A percentile compares a stretch with the other conserved stretches of the same genome.
phyloP scores from a whole-genome alignment of 2,888 invertebrate species.

The Nesidiocoris tenuis region DNA sequence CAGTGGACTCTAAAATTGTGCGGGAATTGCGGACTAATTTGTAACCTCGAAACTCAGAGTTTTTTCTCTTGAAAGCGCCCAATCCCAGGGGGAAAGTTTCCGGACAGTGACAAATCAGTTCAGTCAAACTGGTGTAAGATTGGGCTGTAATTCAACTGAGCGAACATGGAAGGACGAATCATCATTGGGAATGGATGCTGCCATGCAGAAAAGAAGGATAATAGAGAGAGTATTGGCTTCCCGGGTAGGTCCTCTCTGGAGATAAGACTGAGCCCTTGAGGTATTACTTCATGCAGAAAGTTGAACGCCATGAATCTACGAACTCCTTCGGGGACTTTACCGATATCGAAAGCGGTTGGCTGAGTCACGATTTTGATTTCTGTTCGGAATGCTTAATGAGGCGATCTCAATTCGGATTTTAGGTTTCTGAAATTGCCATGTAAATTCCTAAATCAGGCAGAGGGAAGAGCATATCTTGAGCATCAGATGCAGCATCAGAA shows the following conservation, averaged over 20 bases:
- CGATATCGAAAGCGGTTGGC: no score
- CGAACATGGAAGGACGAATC: background rate
- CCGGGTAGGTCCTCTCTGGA: background rate
- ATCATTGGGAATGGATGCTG: background rate
- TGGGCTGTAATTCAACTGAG: constrained; percentile 23
- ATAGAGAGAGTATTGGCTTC: constrained; percentile 21
- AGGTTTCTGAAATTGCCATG: no score
- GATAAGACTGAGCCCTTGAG: constrained; percentile 12
- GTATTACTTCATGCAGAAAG: background rate
- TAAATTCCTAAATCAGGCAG: no score
- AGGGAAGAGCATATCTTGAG: no score
- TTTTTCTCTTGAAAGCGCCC: background rate
- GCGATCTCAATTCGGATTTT: no score
- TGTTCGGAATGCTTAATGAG: no score
- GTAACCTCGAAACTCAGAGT: background rate
- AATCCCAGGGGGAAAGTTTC: background rate
- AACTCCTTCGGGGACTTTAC: background rate
- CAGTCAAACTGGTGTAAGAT: constrained; percentile 25
- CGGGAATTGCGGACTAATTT: no score
- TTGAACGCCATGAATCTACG: background rate
- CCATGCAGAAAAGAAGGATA: constrained; percentile 6
- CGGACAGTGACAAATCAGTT: constrained; percentile 14
- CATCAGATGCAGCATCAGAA: no score
- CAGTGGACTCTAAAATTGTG: no score
- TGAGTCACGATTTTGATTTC: no score